Conservation (phyloP, 2,113 vertebrate genomes). For the Henicopernis longicauda region DNA sequence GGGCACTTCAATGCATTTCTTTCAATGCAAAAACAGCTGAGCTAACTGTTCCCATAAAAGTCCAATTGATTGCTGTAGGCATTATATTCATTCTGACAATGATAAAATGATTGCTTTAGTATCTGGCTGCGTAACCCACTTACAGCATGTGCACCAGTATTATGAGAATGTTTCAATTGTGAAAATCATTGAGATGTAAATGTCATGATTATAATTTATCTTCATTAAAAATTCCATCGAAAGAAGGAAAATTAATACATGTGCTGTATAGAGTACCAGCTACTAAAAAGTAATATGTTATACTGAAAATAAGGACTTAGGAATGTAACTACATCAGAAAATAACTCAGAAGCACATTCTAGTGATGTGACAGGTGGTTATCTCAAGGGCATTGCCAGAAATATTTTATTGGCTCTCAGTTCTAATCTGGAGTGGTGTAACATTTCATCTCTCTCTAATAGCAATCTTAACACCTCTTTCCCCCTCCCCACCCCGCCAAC, state of each 20-base stretch:
- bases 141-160: conserved; percentile 26
- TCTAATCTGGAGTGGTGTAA: neutral
- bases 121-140: conserved; percentile 51
- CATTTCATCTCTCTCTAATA: neutral
- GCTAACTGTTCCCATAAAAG: conserved; percentile 49
- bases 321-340: neutral
- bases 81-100: conserved; percentile 62
- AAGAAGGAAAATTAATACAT: conserved; percentile 26
- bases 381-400: conserved; percentile 27
- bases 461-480: neutral
- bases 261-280: neutral
- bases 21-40: conserved; percentile 33
- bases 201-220: conserved; percentile 59
- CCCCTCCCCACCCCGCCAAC: neutral
- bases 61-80: conserved; percentile 48
- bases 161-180: conserved; percentile 41
- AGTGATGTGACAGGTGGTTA: conserved; percentile 18
- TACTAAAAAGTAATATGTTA: neutral
- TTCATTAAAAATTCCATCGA: conserved; percentile 42
- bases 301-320: neutral
- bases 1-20: neutral
- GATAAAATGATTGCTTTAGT: conserved; percentile 61
- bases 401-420: neutral
- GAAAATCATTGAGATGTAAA: conserved; percentile 67
- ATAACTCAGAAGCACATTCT: neutral